These are phyloP conservation scores for Gymnoscelis rufifasciata DNA, from an alignment of 2,888 invertebrate species.

Conservation along the genomic window DNA sequence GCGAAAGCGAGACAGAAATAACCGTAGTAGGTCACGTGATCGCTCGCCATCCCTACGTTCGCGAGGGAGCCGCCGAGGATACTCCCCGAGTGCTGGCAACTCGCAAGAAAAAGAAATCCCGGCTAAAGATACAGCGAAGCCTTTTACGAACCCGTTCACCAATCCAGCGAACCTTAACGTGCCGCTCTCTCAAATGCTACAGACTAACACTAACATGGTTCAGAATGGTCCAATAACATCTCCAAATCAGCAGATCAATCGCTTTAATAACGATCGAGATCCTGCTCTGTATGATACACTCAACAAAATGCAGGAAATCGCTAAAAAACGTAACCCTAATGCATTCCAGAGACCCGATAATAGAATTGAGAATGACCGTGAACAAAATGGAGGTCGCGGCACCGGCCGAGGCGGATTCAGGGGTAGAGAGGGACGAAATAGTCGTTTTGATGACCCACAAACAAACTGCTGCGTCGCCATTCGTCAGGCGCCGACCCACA, in stretches of 20 bases:
- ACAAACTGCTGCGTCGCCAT: conserved; percentile 83
- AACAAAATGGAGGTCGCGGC: conserved; percentile 40
- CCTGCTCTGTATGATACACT: conserved; percentile 53
- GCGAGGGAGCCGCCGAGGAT: conserved; percentile 60
- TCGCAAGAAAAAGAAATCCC: conserved; percentile 46
- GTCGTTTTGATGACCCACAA: conserved; percentile 49
- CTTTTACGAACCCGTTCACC: conserved; percentile 19
- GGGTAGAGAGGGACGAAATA: conserved; percentile 48
- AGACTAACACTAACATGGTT: conserved; percentile 31
- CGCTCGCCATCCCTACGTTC: conserved; percentile 71
- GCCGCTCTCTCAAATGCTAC: conserved; percentile 28
- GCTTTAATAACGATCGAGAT: conserved; percentile 43
- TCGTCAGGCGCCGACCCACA: conserved; percentile 84
- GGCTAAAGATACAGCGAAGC: conserved; percentile 12
- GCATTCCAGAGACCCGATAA: conserved; percentile 57
- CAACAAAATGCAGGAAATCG: conserved; percentile 65
- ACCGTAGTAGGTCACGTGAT: conserved; percentile 78
- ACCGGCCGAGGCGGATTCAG: conserved; percentile 27
- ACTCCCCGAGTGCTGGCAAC: conserved; percentile 60
- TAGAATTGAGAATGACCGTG: conserved; percentile 34
- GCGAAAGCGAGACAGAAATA: conserved; percentile 69
- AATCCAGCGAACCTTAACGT: conserved; percentile 22
- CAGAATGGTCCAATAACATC: conserved; percentile 35
- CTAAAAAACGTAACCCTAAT: conserved; percentile 80
- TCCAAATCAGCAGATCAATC: conserved; percentile 31